These are phyloP conservation scores for Lemur catta DNA, from an alignment of 2,797 vertebrate genomes.

Conservation along the genomic window DNA sequence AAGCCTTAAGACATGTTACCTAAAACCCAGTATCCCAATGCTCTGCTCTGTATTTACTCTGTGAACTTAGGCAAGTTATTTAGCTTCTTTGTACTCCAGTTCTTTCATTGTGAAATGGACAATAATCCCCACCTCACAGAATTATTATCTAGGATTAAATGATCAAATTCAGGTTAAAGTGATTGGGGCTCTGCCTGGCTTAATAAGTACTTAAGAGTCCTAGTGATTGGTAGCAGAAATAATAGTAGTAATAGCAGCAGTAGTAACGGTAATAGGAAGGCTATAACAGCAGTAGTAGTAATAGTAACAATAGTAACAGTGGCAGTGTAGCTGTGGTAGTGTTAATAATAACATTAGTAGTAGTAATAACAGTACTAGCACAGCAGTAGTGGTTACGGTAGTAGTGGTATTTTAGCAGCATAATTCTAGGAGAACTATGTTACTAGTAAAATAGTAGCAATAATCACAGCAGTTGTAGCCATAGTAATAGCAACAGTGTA, in stretches of 20 bases:
- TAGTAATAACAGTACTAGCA: accelerated
- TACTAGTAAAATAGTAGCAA: not conserved
- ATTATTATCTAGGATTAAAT: not conserved
- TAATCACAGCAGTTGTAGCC: not conserved
- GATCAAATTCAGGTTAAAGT: not conserved
- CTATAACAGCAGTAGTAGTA: not conserved
- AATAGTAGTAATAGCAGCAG: accelerated
- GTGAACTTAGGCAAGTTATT: not conserved
- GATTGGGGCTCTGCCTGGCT: not conserved
- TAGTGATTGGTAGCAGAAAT: accelerated
- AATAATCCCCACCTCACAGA: not conserved
- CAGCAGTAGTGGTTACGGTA: too few species aligned
- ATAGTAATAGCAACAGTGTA: not conserved
- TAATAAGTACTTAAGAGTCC: too few species aligned
- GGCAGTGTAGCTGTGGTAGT: accelerated
- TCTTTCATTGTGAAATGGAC: not conserved
- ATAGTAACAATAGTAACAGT: too few species aligned
- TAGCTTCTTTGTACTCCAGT: not conserved
- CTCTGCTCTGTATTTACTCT: too few species aligned
- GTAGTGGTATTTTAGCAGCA: not conserved
- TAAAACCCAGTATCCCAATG: not conserved
- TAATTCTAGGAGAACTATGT: not conserved
- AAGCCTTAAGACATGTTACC: not conserved
- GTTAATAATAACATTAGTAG: accelerated
- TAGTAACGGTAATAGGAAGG: accelerated